Evolutionary conservation across 2,888 invertebrate genomes (phyloP), one percentile per base, ranked within the genome.

Genomic region (Stenodema calcarata): DNA sequence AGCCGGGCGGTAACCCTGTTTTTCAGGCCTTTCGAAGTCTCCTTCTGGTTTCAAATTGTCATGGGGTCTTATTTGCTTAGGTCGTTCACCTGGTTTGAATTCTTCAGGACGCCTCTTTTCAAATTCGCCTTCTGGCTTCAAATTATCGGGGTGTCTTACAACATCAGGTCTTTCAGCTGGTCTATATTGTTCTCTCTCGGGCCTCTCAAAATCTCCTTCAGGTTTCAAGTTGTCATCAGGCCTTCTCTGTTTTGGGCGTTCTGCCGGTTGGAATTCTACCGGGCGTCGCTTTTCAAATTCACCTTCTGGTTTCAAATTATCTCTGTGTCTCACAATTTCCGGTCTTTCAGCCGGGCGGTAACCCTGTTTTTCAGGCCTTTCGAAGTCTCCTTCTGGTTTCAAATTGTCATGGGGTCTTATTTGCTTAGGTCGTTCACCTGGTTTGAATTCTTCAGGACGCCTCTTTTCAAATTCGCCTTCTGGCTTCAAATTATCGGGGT

Each of bases 251-350:
- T 90, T 90, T 27, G 91, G 90, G 70, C 92, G 89, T 88, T 93
- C 92, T 0, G 91, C 92, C 16, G 1, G 92, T 90, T 16, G 47
- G 76, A 50, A 86, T 84, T 76, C 80, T 27, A 81, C 70, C 41
- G 88, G 86, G 14, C 44, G 79, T 88, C 89, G 93, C 83, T 91
- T 90, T 88, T 93, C 91, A 91, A 92, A 93, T 1, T 94, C 92
- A 0, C 94, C 94, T 90, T 94, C 94, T 0, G 93, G 92, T 88
- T 90, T 91, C 0, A 94, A 89, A 89, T 94, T 94, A 88, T 93
- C 93, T 89, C 88, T 90, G 0, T 92, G 92, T 85, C 90, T 92
- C 0, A 90, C 91, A 23, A 90, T 87, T 50, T 89, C 88, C 14
- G 86, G 78, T 30, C 86, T 18, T 35, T 83, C 78, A 42, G 79